A percentile compares a stretch with the other conserved stretches of the same genome.
phyloP scores from a whole-genome alignment of 1,140 invertebrate species.

The Heliconius hermathena region DNA sequence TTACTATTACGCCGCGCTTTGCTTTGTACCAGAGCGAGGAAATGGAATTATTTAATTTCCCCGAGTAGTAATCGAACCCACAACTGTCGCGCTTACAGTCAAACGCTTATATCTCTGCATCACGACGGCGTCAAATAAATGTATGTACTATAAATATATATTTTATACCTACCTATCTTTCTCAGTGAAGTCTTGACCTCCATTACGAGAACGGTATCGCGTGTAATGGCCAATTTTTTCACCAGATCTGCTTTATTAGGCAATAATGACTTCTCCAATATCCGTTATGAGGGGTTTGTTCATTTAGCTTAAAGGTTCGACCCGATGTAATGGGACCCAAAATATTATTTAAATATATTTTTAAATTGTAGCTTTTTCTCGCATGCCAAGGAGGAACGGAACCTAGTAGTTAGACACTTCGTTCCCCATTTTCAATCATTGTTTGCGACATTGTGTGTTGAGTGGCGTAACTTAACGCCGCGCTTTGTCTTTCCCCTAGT shows the following conservation, averaged over 20 bases:
- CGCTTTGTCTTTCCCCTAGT: too few species aligned
- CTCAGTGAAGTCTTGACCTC: neutral
- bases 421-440: too few species aligned
- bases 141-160: neutral
- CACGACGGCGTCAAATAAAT: neutral
- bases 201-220: slow-evolving; percentile 6
- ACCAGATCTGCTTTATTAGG: slow-evolving; percentile 23
- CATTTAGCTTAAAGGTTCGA: slow-evolving; percentile 24
- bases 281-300: slow-evolving; percentile 26
- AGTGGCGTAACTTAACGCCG: too few species aligned
- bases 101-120: too few species aligned
- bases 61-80: too few species aligned
- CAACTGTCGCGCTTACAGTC: too few species aligned
- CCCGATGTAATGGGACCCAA: neutral
- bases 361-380: neutral
- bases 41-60: too few species aligned
- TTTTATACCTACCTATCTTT: neutral
- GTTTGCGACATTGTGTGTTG: too few species aligned
- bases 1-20: too few species aligned
- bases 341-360: neutral
- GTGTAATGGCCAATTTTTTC: slow-evolving; percentile 14
- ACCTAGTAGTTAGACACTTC: too few species aligned
- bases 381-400: too few species aligned
- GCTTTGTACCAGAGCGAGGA: neutral
- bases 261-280: slow-evolving; percentile 27